These are phyloP conservation scores for Indicator maculatus DNA, from an alignment of 2,113 vertebrate genomes.

Conservation along the genomic window DNA sequence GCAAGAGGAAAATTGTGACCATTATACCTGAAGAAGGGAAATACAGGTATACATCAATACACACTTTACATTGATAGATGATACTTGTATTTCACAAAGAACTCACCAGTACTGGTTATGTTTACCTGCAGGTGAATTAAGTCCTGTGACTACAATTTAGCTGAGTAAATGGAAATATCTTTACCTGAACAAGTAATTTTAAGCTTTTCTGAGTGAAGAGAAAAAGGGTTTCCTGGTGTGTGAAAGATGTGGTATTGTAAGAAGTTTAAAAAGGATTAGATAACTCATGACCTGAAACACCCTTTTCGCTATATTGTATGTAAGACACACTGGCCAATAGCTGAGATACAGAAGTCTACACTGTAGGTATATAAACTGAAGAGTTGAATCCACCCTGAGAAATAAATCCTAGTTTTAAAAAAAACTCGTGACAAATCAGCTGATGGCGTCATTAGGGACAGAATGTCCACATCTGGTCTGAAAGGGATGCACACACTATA, in stretches of 20 bases:
- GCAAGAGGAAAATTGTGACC: not conserved
- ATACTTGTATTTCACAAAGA: not conserved
- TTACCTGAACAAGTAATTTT: not conserved
- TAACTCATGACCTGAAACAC: not conserved
- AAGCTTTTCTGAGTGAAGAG: not conserved
- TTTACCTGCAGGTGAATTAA: not conserved
- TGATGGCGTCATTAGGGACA: not conserved
- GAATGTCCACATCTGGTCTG: not conserved
- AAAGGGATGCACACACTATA: accelerated
- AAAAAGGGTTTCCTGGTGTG: not conserved
- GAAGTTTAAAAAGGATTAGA: not conserved
- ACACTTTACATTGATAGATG: not conserved
- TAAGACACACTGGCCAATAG: not conserved
- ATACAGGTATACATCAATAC: not conserved
- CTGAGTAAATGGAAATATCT: not conserved
- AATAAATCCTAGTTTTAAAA: not conserved
- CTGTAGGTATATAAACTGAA: not conserved
- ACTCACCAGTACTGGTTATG: not conserved
- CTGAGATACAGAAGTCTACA: not conserved
- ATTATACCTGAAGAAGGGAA: not conserved
- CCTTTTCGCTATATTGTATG: not conserved
- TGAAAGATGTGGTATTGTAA: not conserved
- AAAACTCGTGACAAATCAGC: not conserved
- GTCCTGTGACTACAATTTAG: not conserved
- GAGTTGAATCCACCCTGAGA: not conserved